Percentiles rank a stretch among this genome's conserved stretches.
phyloP scores from a whole-genome alignment of 2,797 vertebrate genomes.

The Galagoides demidoff region DNA sequence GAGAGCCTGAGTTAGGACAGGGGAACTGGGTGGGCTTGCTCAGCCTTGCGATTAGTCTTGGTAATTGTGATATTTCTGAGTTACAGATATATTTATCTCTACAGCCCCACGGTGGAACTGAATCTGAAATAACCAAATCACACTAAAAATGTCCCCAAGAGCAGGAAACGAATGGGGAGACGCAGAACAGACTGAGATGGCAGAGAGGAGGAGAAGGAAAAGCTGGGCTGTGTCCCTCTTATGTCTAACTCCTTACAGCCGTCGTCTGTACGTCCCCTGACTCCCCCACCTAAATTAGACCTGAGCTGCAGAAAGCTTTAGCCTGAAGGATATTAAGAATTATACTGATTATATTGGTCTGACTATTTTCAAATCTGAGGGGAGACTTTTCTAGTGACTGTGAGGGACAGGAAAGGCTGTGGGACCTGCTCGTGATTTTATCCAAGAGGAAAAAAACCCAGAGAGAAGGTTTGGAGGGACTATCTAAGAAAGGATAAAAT shows the following conservation, averaged over 20 bases:
- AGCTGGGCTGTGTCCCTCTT: neutral
- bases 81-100: slow-evolving; percentile 62
- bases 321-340: neutral
- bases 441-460: neutral
- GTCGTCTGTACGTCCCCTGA: neutral
- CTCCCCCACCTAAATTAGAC: neutral
- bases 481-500: neutral
- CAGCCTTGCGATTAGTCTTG: neutral
- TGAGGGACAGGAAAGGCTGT: neutral
- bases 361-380: neutral
- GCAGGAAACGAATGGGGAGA: neutral
- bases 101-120: neutral
- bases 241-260: neutral
- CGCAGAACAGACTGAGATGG: neutral
- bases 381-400: neutral
- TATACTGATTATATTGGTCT: neutral
- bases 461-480: neutral
- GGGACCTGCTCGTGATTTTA: neutral
- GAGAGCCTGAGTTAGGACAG: neutral
- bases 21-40: no score
- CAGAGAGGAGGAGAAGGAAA: neutral
- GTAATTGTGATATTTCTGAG: slow-evolving; percentile 60
- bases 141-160: slow-evolving; percentile 38
- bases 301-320: neutral
- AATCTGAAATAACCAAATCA: slow-evolving; percentile 46